phyloP scores from a whole-genome alignment of 37 sponge, comb jelly and placozoan genomes.

The Mnemiopsis leidyi region DNA sequence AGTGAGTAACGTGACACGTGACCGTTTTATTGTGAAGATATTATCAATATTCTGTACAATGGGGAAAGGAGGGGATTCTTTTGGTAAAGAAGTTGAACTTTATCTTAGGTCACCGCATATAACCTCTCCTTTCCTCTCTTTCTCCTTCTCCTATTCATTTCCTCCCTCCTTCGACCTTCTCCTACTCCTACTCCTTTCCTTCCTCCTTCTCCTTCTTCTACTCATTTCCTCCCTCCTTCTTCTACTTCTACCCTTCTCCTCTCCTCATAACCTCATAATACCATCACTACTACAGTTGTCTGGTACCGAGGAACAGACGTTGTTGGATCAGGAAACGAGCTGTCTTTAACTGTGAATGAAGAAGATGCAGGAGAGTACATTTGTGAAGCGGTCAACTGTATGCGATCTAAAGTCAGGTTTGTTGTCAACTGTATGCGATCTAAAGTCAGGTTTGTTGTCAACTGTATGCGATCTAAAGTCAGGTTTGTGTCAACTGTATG shows the following conservation, averaged over 20 bases:
- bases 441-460: too few relatives aligned
- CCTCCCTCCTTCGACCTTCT: neutral
- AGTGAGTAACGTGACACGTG: too few relatives aligned
- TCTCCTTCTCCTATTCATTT: neutral
- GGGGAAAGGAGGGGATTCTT: too few relatives aligned
- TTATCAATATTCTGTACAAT: too few relatives aligned
- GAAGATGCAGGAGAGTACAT: neutral
- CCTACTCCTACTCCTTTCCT: neutral
- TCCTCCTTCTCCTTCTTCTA: neutral
- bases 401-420: neutral
- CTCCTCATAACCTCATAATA: too few relatives aligned
- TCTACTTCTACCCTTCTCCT: too few relatives aligned
- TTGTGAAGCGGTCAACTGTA: constrained; percentile 40
- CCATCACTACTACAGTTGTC: neutral
- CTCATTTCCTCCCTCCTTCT: neutral
- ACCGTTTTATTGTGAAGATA: neutral
- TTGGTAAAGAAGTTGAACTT: too few relatives aligned
- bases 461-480: too few relatives aligned
- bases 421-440: too few relatives aligned
- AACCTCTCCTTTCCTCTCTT: neutral
- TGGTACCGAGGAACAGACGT: neutral
- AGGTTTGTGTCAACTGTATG: too few relatives aligned
- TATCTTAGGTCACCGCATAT: too few relatives aligned
- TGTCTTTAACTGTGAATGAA: neutral
- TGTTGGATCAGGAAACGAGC: neutral